Evolutionary conservation across 2,113 vertebrate genomes (phyloP).

Genomic region (Hipposideros armiger): DNA sequence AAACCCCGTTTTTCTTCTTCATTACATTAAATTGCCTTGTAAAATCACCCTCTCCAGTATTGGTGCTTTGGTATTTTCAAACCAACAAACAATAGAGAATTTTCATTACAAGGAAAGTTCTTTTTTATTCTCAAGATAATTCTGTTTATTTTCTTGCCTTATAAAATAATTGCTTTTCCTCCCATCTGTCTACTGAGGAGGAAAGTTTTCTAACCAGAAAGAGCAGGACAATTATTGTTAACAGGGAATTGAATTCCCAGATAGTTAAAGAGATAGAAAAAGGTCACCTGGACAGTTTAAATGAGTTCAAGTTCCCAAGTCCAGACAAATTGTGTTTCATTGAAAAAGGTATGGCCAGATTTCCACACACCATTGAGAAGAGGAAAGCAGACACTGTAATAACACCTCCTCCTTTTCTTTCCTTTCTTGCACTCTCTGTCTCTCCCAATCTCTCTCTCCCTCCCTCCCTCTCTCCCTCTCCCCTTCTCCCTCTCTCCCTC

Average conservation of each 20-base stretch:
- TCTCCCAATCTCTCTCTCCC: not conserved
- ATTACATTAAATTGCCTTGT: constrained; percentile 47
- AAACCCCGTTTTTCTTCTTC: constrained; percentile 1
- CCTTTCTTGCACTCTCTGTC: not conserved
- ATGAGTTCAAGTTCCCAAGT: constrained; percentile 53
- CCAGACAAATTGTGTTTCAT: constrained; percentile 62
- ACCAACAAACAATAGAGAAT: constrained; percentile 17
- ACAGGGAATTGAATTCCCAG: constrained; percentile 63
- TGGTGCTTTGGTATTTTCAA: constrained; percentile 57
- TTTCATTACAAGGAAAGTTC: constrained; percentile 42
- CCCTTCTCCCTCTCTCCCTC: not conserved
- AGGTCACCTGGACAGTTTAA: constrained; percentile 58
- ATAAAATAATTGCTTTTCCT: constrained; percentile 58
- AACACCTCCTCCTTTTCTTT: not conserved
- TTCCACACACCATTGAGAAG: constrained; percentile 30
- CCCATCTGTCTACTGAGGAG: constrained; percentile 17
- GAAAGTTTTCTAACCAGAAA: constrained; percentile 48
- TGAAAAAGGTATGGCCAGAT: constrained; percentile 61
- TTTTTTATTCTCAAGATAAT: constrained; percentile 59
- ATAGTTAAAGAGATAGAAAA: constrained; percentile 62
- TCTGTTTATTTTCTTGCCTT: constrained; percentile 63
- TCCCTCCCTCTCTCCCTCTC: not conserved
- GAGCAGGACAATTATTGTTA: constrained; percentile 57
- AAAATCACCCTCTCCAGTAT: constrained; percentile 33
- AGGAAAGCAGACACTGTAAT: constrained; percentile 27